Conservation (phyloP, 2,113 vertebrate genomes). For the Blennius ocellaris region DNA sequence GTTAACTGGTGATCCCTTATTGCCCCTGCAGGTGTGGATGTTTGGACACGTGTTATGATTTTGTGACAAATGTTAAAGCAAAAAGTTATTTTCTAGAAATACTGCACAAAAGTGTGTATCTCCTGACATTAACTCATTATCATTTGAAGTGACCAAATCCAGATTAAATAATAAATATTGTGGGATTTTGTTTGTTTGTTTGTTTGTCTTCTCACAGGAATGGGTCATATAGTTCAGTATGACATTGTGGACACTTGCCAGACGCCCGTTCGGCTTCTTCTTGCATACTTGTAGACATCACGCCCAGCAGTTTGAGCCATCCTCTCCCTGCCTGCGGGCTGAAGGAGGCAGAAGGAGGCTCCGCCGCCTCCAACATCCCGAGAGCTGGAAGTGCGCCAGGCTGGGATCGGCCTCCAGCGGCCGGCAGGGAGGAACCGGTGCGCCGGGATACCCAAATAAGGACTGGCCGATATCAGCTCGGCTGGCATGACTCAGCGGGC, state of each 20-base stretch:
- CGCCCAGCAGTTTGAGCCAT: constrained; percentile 41
- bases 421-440: constrained; percentile 72
- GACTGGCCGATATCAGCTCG: constrained; percentile 53
- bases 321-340: constrained; percentile 53
- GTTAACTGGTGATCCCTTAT: too few relatives aligned
- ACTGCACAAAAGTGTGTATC: too few relatives aligned
- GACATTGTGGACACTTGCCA: constrained; percentile 11
- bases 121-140: too few relatives aligned
- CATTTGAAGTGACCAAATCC: too few relatives aligned
- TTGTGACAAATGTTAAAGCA: too few relatives aligned
- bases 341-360: constrained; percentile 21
- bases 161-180: not conserved
- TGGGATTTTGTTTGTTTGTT: too few relatives aligned
- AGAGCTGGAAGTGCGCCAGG: constrained; percentile 74
- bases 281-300: constrained; percentile 44
- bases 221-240: not conserved
- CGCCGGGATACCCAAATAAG: constrained; percentile 80
- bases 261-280: constrained; percentile 34
- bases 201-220: not conserved
- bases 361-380: constrained; percentile 59
- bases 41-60: too few relatives aligned
- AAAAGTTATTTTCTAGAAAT: too few relatives aligned
- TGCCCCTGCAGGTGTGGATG: too few relatives aligned
- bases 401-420: constrained; percentile 82
- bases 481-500: constrained; percentile 59